Base-by-base conservation (phyloP, 2,888 invertebrate species). In the Disparrhopalites patrizii region DNA sequence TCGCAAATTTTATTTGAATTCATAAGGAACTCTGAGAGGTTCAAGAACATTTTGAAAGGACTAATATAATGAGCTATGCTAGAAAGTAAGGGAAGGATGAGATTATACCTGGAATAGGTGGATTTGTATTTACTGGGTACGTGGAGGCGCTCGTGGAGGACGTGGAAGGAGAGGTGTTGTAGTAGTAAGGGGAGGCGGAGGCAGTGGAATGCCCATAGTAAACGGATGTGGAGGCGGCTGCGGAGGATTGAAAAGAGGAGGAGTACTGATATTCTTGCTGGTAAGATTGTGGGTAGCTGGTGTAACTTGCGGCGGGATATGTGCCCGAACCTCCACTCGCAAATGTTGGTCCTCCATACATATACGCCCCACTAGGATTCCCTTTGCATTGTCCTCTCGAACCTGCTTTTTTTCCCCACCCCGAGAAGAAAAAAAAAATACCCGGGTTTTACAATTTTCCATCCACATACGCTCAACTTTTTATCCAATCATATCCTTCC, bases 141-240 rank as follows among this genome's bases (percentile, higher is more conserved):
- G 70, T 66, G 58, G 72, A 67, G 64, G 73, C 70, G 58, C 68
- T 73, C 65, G 73, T 69, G 65, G 73, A 70, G 43, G 71, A 69
- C 31, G 73, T 70, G 61, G 74, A 72, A 54, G 74, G 74, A 58
- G 72, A 74, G 56, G 74, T 62, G 65, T 72, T 74, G 68, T 74
- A 74, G 33, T 74, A 74, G 68, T 71, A 72, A 65, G 74, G 67
- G 66, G 73, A 68, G 68, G 72, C 67, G 67, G 71, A 68, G 70
- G 74, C 65, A 60, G 70, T 54, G 50, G 70, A 64, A 68, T 69
- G 69, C 63, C 71, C 72, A 60, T 72, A 72, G 66, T 74, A 72
- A 66, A 66, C 71, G 70, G 62, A 54, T 28, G 68, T 55, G 31
- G 65, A 57, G 30, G 65, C 68, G 54, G 65, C 55, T 67, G 72